Evolutionary conservation across 2,797 vertebrate species (phyloP).

Genomic region (Acanthiza pusilla): DNA sequence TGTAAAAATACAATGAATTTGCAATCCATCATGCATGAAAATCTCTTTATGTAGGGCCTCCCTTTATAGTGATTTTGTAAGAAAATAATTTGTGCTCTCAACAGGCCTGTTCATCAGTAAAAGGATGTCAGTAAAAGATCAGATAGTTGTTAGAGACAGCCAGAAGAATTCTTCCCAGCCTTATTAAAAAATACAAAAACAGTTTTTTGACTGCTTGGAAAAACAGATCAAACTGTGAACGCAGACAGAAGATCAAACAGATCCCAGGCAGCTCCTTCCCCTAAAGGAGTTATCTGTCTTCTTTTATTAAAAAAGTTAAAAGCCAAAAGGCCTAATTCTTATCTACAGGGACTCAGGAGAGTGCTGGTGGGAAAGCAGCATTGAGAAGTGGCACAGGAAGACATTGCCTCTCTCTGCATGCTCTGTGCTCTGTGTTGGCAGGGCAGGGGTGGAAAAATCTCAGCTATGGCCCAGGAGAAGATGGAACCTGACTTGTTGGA

Average conservation of each 20-base stretch:
- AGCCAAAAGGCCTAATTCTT: neutral
- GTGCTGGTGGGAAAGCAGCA: neutral
- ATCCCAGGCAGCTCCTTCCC: neutral
- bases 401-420: neutral
- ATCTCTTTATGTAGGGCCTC: neutral
- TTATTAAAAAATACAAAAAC: neutral
- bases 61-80: neutral
- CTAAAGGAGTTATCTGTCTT: neutral
- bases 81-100: neutral
- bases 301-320: neutral
- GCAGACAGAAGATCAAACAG: neutral
- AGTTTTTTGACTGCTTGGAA: neutral
- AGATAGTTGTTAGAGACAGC: neutral
- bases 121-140: neutral
- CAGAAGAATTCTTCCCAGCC: neutral
- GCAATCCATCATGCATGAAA: neutral
- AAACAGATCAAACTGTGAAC: neutral
- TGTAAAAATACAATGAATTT: neutral
- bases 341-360: neutral
- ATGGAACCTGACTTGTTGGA: too few species aligned
- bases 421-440: neutral
- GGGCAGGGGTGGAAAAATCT: neutral
- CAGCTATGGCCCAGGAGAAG: neutral
- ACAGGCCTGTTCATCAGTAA: neutral
- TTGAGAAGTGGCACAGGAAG: neutral